Evolutionary conservation across 35 echinoderm and acorn worm genomes (phyloP).

Genomic region (Diadema setosum): DNA sequence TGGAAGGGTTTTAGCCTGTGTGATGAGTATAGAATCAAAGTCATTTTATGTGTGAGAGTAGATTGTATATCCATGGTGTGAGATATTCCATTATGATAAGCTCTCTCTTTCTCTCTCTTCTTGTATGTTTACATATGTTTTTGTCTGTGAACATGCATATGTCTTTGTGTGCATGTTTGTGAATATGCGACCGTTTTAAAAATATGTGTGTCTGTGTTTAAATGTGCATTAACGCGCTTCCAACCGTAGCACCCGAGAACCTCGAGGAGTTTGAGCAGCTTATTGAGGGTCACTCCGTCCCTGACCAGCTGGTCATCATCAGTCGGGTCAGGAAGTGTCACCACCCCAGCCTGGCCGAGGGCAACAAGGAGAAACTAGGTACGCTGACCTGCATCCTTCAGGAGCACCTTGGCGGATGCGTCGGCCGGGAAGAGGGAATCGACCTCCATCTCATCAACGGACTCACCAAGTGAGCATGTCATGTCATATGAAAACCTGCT

Average conservation of each 20-base stretch:
- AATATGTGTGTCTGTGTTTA: too few relatives aligned
- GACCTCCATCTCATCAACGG: constrained; percentile 65
- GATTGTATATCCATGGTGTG: too few relatives aligned
- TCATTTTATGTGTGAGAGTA: too few relatives aligned
- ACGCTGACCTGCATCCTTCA: constrained; percentile 50
- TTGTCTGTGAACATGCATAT: too few relatives aligned
- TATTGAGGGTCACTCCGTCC: constrained; percentile 14
- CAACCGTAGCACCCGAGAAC: constrained; percentile 9
- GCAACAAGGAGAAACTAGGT: constrained; percentile 92
- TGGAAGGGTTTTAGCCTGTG: too few relatives aligned
- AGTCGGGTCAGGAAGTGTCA: constrained; percentile 73
- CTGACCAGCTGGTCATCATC: constrained; percentile 53
- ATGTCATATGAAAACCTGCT: too few relatives aligned
- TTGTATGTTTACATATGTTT: too few relatives aligned
- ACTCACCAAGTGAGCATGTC: constrained; percentile 77
- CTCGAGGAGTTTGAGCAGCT: constrained; percentile 23
- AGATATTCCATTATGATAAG: too few relatives aligned
- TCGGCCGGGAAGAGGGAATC: constrained; percentile 20
- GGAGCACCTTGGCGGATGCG: constrained; percentile 49
- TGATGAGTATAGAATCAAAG: too few relatives aligned
- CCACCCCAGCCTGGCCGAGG: constrained; percentile 88
- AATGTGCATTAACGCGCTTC: not conserved
- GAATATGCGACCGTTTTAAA: too few relatives aligned
- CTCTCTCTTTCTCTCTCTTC: too few relatives aligned
- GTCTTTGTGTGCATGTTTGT: too few relatives aligned